Conservation (phyloP, 2,888 invertebrate species). For the Trachelus tabidus region DNA sequence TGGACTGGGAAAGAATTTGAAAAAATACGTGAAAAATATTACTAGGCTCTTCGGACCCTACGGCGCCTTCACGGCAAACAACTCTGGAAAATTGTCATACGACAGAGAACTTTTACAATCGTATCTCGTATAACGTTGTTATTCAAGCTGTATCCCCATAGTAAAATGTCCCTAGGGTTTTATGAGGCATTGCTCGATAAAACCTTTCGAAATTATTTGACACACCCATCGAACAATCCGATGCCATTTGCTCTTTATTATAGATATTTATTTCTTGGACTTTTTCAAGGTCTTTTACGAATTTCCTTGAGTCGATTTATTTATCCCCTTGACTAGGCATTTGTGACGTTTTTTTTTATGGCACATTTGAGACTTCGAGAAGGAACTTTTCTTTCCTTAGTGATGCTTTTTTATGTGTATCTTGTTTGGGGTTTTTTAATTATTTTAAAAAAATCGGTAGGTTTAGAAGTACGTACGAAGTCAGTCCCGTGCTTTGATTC, state of each 20-base stretch:
- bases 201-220: too few species aligned
- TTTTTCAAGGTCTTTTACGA: too few species aligned
- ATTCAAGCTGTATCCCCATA: too few species aligned
- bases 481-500: background rate
- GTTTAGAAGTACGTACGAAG: background rate
- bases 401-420: too few species aligned
- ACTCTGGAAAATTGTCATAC: background rate
- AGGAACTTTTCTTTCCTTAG: background rate
- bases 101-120: background rate
- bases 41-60: background rate
- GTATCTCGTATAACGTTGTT: background rate
- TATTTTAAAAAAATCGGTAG: background rate
- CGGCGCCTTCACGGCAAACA: background rate
- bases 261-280: too few species aligned
- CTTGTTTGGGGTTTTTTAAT: too few species aligned
- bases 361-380: background rate
- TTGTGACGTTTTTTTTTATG: background rate
- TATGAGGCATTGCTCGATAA: too few species aligned
- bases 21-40: background rate
- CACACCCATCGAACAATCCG: too few species aligned
- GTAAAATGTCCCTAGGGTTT: too few species aligned
- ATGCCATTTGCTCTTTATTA: too few species aligned
- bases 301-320: too few species aligned
- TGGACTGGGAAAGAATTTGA: background rate
- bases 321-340: too few species aligned